These are phyloP conservation scores for Odocoileus hemionus DNA, from an alignment of 2,113 vertebrate genomes.

Conservation along the genomic window DNA sequence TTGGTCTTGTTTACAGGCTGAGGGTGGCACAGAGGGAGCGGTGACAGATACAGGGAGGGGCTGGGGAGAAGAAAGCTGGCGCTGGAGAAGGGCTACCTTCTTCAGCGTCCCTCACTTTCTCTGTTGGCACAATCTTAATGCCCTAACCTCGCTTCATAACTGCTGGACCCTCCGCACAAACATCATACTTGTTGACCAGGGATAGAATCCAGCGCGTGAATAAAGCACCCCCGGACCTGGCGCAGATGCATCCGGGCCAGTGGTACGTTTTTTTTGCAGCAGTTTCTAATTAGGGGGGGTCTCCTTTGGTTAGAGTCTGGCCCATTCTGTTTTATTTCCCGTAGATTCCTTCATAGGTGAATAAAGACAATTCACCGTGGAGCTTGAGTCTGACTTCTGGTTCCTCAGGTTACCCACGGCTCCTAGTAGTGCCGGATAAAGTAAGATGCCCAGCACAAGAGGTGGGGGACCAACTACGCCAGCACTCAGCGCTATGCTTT, in stretches of 20 bases:
- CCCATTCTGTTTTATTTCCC: background rate
- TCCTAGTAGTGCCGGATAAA: background rate
- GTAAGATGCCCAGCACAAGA: fast-evolving
- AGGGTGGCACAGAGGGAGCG: background rate
- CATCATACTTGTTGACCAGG: background rate
- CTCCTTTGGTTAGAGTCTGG: background rate
- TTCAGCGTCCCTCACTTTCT: background rate
- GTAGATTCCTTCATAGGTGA: background rate
- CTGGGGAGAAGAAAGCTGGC: background rate
- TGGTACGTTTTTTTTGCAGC: background rate
- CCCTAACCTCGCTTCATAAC: background rate
- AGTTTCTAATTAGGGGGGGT: background rate
- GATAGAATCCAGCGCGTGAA: background rate
- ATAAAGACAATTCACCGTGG: background rate
- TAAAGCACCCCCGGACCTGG: background rate
- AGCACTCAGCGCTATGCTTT: background rate
- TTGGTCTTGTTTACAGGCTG: conserved; percentile 4
- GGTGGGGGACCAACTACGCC: fast-evolving
- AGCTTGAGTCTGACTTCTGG: background rate
- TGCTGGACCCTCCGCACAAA: background rate
- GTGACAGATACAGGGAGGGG: background rate
- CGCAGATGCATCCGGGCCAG: background rate
- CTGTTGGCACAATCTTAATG: background rate
- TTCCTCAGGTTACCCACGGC: background rate
- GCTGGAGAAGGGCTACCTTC: background rate